Evolutionary conservation across 2,888 invertebrate species (phyloP), one percentile per base, ranked within the genome.

Genomic region (Pheosia tremula): DNA sequence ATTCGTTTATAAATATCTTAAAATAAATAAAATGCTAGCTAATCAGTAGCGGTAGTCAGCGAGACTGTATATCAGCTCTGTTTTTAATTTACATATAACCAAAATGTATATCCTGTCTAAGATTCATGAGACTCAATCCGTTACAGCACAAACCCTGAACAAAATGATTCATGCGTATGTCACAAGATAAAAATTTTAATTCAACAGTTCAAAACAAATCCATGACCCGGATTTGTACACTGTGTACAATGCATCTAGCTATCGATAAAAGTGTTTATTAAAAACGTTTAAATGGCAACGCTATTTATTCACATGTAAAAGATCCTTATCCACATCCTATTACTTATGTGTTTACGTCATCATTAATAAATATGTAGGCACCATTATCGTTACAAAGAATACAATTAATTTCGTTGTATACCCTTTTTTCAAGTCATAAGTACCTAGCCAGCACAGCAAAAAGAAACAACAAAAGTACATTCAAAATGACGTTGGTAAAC

Each of bases 291-390:
- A 83, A 81, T 79, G 76, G 71, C 81, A 77, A 71, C 64, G 59
- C 71, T 70, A 70, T 45, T 58, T 49, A 64, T 64, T 75, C 67
- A 76, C 65, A 65, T 65, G 62, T 58, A 58, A 43, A 47, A 77
- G 66, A 79, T 83, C 83, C 79, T 80, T 77, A 65, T 78, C 55
- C 60, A 72, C 56, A 80, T 84, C 80, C 82, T 80, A 69, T 70
- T 77, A 24, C 24, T 24, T 24, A 65, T 60, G 13, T 39, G 55
- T 55, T 39, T 38, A 55, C 55, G 55, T 55, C 55, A 55, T 55
- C 55, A 55, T 5, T 24, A 54, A 38, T 37, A 36, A 52, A 49
- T 49, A 49, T 7, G n/a, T 7, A 50, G 3, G 7, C 13, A 50
- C 4, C 7, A 3, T 24, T 50, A 50, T 24, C 13, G 11, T 4